A percentile compares a stretch with the other conserved stretches of the same genome.
Conservation (phyloP, 1,140 invertebrate species). For the Tetramorium simillimum region DNA sequence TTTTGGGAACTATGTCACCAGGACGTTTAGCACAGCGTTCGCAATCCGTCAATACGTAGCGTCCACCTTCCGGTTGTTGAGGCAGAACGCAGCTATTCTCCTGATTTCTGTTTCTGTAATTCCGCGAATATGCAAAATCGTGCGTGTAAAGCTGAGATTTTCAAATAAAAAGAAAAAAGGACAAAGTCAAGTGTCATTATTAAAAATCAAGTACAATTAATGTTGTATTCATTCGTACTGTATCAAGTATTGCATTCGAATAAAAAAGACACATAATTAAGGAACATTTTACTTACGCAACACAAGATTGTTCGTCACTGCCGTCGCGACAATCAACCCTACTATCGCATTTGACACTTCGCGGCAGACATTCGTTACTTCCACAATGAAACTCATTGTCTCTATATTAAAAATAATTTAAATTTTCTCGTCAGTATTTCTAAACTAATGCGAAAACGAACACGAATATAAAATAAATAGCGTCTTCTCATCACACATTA, state of each 20-base stretch:
- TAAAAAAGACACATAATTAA: not conserved
- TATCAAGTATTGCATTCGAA: not conserved
- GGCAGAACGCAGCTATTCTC: constrained; percentile 68
- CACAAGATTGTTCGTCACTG: constrained; percentile 55
- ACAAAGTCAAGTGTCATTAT: not conserved
- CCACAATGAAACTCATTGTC: constrained; percentile 59
- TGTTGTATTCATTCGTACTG: not conserved
- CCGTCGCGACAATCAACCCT: constrained; percentile 62
- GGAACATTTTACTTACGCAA: constrained; percentile 33
- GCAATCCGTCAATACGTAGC: constrained; percentile 71
- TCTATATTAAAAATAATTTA: constrained; percentile 43
- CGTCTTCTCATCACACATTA: not conserved
- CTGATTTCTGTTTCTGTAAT: constrained; percentile 19
- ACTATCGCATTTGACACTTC: constrained; percentile 50
- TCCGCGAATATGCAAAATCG: not conserved
- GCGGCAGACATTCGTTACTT: constrained; percentile 59
- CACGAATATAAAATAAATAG: not conserved
- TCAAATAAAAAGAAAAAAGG: not conserved
- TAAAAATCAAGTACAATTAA: not conserved
- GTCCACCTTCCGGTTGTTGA: constrained; percentile 66
- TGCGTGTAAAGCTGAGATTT: not conserved
- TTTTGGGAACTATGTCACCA: constrained; percentile 66
- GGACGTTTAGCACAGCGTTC: constrained; percentile 59
- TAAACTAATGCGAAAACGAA: not conserved
- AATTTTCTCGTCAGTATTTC: not conserved